Evolutionary conservation across 1,140 invertebrate species (phyloP).

Genomic region (Uloborus diversus): DNA sequence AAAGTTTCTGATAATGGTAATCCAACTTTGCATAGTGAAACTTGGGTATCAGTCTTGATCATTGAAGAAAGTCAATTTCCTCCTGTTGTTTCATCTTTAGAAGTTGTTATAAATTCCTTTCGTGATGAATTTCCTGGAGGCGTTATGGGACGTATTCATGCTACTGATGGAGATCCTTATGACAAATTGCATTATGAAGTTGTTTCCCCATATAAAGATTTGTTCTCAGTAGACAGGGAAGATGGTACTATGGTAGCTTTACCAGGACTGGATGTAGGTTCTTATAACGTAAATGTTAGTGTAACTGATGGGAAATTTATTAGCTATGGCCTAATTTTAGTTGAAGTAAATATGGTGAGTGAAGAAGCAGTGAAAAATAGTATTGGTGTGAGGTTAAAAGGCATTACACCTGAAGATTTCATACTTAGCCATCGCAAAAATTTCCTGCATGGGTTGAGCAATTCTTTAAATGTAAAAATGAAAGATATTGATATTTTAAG

Average conservation of each 20-base stretch:
- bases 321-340: slow-evolving; percentile 62
- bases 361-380: slow-evolving; percentile 87
- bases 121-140: slow-evolving; percentile 90
- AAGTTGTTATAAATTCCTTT: slow-evolving; percentile 85
- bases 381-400: slow-evolving; percentile 77
- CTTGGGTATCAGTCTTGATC: slow-evolving; percentile 82
- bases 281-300: slow-evolving; percentile 84
- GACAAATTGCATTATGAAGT: slow-evolving; percentile 84
- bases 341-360: slow-evolving; percentile 77
- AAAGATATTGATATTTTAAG: slow-evolving; percentile 74
- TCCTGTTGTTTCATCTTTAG: slow-evolving; percentile 85
- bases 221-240: slow-evolving; percentile 81
- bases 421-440: slow-evolving; percentile 82
- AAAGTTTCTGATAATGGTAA: slow-evolving; percentile 94
- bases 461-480: slow-evolving; percentile 63
- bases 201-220: slow-evolving; percentile 68
- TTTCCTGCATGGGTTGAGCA: slow-evolving; percentile 81
- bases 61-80: slow-evolving; percentile 95
- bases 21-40: slow-evolving; percentile 87
- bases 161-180: slow-evolving; percentile 90
- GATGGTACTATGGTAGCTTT: slow-evolving; percentile 84
- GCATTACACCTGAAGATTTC: slow-evolving; percentile 85
- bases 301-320: slow-evolving; percentile 73
- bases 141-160: slow-evolving; percentile 84
- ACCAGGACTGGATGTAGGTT: slow-evolving; percentile 85